These are phyloP conservation scores for Merluccius polli DNA, from an alignment of 2,797 vertebrate species.

Conservation along the genomic window DNA sequence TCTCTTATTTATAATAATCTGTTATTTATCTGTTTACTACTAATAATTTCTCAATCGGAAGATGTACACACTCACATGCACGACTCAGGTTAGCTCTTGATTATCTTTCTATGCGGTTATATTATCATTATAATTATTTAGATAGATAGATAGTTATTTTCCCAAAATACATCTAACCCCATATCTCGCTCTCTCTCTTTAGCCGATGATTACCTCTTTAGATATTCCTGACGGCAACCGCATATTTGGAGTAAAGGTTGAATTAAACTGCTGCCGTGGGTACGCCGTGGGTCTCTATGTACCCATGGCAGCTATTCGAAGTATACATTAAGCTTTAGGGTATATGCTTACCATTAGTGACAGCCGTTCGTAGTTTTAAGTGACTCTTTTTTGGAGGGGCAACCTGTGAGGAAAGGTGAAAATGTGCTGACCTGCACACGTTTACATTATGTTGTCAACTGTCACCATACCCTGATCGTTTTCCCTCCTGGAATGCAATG, in stretches of 20 bases:
- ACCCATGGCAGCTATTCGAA: too few species aligned
- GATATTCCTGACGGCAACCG: too few species aligned
- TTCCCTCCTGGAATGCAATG: conserved; percentile 51
- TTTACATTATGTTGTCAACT: conserved; percentile 60
- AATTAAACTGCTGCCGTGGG: too few species aligned
- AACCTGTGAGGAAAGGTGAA: not conserved
- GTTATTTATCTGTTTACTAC: not conserved
- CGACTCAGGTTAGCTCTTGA: not conserved
- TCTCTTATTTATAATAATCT: not conserved
- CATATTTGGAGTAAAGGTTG: too few species aligned
- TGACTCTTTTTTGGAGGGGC: conserved; percentile 25
- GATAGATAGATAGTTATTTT: too few species aligned
- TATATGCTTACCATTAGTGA: conserved; percentile 17
- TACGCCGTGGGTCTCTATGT: too few species aligned
- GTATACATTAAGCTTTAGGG: too few species aligned
- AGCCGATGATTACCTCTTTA: too few species aligned
- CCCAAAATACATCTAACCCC: too few species aligned
- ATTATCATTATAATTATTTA: not conserved
- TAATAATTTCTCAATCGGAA: not conserved
- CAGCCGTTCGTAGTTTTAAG: conserved; percentile 39
- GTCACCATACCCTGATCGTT: conserved; percentile 57
- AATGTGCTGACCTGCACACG: conserved; percentile 33
- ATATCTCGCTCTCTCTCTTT: too few species aligned
- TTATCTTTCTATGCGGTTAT: not conserved
- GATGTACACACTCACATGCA: not conserved